Percentiles rank a stretch among this genome's conserved stretches.
These are phyloP conservation scores for Acleris holmiana DNA, from an alignment of 2,888 invertebrate species.

Conservation along the genomic window DNA sequence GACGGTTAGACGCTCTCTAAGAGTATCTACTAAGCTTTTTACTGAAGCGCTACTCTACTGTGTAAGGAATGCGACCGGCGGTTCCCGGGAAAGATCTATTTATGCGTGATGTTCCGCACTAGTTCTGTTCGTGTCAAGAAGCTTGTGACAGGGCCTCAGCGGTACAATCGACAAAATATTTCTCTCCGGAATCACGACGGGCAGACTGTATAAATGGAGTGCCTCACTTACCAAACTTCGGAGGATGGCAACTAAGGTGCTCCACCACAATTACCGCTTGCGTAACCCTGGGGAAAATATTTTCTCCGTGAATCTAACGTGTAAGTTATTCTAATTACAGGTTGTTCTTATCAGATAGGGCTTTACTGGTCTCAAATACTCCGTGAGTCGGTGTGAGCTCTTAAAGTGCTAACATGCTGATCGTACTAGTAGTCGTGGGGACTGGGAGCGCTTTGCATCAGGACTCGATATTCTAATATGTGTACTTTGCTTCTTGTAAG, in stretches of 20 bases:
- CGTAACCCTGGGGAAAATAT: conserved; percentile 85
- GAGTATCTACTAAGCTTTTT: conserved; percentile 68
- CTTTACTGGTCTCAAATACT: conserved; percentile 58
- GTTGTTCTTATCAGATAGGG: conserved; percentile 69
- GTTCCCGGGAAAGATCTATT: conserved; percentile 84
- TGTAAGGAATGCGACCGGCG: conserved; percentile 78
- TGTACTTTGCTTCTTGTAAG: conserved; percentile 56
- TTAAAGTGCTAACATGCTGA: conserved; percentile 74
- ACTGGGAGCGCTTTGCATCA: conserved; percentile 51
- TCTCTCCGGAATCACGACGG: conserved; percentile 84
- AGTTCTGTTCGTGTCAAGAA: conserved; percentile 71
- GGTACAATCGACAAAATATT: conserved; percentile 84
- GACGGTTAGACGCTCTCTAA: conserved; percentile 67
- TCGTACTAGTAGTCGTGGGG: conserved; percentile 61
- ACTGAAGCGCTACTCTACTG: conserved; percentile 79
- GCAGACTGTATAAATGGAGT: conserved; percentile 83
- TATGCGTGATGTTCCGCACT: conserved; percentile 82
- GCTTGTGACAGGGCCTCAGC: conserved; percentile 75
- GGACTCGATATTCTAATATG: conserved; percentile 58
- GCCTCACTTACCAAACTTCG: conserved; percentile 85
- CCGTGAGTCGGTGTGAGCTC: conserved; percentile 69
- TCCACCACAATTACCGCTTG: conserved; percentile 85
- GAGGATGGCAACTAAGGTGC: conserved; percentile 84
- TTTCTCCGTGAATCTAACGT: conserved; percentile 85
- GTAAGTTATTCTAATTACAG: conserved; percentile 79